Conservation (phyloP, 2,113 vertebrate genomes). For the Bungarus multicinctus region DNA sequence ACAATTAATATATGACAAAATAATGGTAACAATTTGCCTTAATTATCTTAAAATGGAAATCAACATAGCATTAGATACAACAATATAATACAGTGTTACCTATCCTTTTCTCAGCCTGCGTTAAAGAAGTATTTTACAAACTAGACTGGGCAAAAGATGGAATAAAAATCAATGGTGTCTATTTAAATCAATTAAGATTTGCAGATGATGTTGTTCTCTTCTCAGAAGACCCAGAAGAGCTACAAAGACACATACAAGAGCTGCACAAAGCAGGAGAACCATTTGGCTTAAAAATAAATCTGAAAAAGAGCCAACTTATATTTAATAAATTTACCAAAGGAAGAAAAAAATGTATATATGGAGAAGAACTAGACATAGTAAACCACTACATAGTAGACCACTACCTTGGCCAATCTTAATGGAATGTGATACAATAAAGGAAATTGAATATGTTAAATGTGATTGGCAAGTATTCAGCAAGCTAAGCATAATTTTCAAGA, state of each 20-base stretch:
- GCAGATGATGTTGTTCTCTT: background rate
- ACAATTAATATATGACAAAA: background rate
- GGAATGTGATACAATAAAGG: background rate
- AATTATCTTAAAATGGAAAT: background rate
- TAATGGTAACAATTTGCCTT: background rate
- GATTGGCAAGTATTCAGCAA: too few species aligned
- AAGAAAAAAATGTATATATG: background rate
- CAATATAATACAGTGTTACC: background rate
- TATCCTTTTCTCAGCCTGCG: too few species aligned
- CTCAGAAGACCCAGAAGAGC: background rate
- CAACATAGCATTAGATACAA: background rate
- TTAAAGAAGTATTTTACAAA: background rate
- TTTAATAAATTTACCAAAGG: background rate
- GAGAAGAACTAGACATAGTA: background rate
- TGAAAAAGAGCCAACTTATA: background rate
- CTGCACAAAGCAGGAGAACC: background rate
- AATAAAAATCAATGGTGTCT: background rate
- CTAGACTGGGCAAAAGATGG: background rate
- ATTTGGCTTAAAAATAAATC: background rate
- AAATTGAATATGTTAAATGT: background rate
- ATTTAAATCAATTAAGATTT: background rate
- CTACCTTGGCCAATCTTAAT: background rate
- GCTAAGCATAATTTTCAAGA: too few species aligned
- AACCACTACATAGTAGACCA: background rate
- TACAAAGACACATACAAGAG: background rate